Conservation (phyloP, 1,140 invertebrate genomes). For the Penaeus indicus region DNA sequence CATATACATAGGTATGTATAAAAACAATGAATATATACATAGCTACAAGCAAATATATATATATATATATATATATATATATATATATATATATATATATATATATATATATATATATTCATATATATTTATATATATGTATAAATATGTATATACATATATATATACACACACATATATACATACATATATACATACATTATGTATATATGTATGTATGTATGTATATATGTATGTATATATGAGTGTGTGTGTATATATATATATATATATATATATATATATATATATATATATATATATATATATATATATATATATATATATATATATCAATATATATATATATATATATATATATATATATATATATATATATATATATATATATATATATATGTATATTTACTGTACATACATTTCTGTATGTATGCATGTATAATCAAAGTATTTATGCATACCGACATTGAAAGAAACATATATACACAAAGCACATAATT, state of each 20-base stretch:
- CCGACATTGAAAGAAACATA: not conserved
- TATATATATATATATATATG: not conserved
- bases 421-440: conserved; percentile 11
- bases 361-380: not conserved
- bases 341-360: not conserved
- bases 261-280: not conserved
- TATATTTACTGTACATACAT: conserved; percentile 11
- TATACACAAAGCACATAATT: not conserved
- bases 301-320: not conserved
- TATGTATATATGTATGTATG: conserved; percentile 7
- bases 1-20: no score
- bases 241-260: not conserved
- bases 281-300: no score
- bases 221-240: conserved; percentile 16
- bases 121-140: not conserved
- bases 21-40: no score
- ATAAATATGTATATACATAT: conserved; percentile 3
- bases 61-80: not conserved
- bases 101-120: not conserved
- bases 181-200: not conserved
- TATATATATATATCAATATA: conserved; percentile 20
- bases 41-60: no score
- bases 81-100: not conserved
- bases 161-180: conserved; percentile 18
- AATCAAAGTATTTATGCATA: not conserved